phyloP scores from a whole-genome alignment of 1,140 invertebrate genomes.

The Drosophila orena region DNA sequence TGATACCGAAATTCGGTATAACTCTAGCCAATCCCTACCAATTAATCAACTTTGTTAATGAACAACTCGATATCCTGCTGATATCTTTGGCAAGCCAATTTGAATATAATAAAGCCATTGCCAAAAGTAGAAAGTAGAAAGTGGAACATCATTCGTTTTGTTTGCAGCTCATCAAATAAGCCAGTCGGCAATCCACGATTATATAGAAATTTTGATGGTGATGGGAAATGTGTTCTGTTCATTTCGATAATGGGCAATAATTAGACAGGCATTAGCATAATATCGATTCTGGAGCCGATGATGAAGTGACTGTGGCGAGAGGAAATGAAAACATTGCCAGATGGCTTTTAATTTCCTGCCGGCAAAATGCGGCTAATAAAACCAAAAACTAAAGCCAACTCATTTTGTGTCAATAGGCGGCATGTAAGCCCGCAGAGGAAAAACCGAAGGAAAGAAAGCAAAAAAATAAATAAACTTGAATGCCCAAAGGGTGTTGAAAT shows the following conservation, averaged over 20 bases:
- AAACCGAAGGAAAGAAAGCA: slow-evolving; percentile 15
- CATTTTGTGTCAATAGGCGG: slow-evolving; percentile 63
- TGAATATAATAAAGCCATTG: slow-evolving; percentile 13
- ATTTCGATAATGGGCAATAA: slow-evolving; percentile 61
- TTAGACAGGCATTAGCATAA: slow-evolving; percentile 55
- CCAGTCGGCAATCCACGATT: slow-evolving; percentile 6
- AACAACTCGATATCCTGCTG: slow-evolving; percentile 12
- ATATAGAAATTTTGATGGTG: slow-evolving; percentile 31
- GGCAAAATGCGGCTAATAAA: slow-evolving; percentile 57
- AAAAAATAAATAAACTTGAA: slow-evolving; percentile 38
- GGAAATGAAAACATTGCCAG: slow-evolving; percentile 63
- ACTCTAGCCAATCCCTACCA: neutral
- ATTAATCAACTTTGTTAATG: slow-evolving; percentile 18
- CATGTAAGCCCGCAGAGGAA: slow-evolving; percentile 37
- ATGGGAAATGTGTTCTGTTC: slow-evolving; percentile 42
- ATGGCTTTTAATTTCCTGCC: slow-evolving; percentile 77
- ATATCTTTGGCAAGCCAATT: slow-evolving; percentile 7
- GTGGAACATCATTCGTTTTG: slow-evolving; percentile 11
- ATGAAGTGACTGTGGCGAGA: slow-evolving; percentile 28
- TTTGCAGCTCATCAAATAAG: slow-evolving; percentile 22
- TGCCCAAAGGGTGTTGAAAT: slow-evolving; percentile 51
- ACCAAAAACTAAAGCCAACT: slow-evolving; percentile 68
- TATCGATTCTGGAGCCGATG: slow-evolving; percentile 37
- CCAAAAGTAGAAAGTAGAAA: neutral
- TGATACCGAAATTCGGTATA: neutral